Conservation (phyloP, 2,888 invertebrate genomes). For the Cephus sareptanus region DNA sequence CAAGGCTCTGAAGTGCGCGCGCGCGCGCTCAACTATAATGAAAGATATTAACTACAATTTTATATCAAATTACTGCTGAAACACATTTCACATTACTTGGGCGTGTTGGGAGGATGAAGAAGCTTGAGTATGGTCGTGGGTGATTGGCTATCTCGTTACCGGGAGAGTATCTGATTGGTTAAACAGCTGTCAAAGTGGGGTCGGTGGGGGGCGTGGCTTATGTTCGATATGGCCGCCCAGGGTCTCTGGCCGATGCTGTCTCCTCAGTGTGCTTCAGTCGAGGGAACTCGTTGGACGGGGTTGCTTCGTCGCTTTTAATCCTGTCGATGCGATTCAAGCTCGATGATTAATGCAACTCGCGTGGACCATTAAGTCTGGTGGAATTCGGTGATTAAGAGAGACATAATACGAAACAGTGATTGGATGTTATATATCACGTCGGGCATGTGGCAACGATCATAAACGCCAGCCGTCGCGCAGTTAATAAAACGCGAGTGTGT, state of each 20-base stretch:
- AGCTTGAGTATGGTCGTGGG: background rate
- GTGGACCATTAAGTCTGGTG: background rate
- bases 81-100: slow-evolving; percentile 65
- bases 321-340: background rate
- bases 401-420: background rate
- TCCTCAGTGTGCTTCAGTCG: slow-evolving; percentile 53
- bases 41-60: slow-evolving; percentile 67
- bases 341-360: background rate
- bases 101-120: slow-evolving; percentile 40
- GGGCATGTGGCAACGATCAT: background rate
- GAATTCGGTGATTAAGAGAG: background rate
- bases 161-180: slow-evolving; percentile 29
- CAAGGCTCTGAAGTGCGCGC: background rate
- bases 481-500: background rate
- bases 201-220: slow-evolving; percentile 44
- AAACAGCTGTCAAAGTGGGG: slow-evolving; percentile 38
- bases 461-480: background rate
- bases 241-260: slow-evolving; percentile 31
- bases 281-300: slow-evolving; percentile 50
- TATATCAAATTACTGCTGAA: slow-evolving; percentile 66
- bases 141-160: slow-evolving; percentile 38
- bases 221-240: slow-evolving; percentile 61
- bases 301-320: background rate
- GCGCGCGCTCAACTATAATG: slow-evolving; percentile 54
- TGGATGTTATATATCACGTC: background rate